Conservation (phyloP, 1,140 invertebrate species). For the Bombus pyrosoma region DNA sequence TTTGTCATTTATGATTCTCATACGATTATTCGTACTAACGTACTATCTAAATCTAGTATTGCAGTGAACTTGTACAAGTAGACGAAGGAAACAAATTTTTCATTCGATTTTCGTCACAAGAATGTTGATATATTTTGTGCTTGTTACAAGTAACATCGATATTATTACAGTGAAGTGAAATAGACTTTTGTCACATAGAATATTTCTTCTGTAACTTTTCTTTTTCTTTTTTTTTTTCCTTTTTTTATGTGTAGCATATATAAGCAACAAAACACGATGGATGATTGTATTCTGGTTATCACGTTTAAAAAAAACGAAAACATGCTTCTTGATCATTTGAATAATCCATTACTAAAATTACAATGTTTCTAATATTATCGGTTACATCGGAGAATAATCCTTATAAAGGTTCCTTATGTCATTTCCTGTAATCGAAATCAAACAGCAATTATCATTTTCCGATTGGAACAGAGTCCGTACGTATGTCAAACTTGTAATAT, state of each 20-base stretch:
- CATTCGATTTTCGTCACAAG: not conserved
- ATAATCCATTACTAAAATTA: not conserved
- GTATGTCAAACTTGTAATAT: not conserved
- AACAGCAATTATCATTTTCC: not conserved
- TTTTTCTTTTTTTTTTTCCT: not conserved
- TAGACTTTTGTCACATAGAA: not conserved
- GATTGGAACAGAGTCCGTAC: not conserved
- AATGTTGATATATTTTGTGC: slow-evolving; percentile 11
- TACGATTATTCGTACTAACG: not conserved
- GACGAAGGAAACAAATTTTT: not conserved
- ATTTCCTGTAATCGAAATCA: not conserved
- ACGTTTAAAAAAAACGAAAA: not conserved
- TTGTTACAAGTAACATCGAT: slow-evolving; percentile 5
- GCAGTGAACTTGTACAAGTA: not conserved
- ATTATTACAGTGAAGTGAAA: not conserved
- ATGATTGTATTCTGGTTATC: not conserved
- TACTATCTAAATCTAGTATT: not conserved
- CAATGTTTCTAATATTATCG: slow-evolving; percentile 30
- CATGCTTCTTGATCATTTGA: not conserved
- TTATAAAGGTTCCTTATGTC: not conserved
- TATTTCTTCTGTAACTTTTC: not conserved
- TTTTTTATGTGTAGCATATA: too few species aligned
- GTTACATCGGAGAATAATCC: not conserved
- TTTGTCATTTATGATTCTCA: not conserved
- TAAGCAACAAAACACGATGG: too few species aligned